phyloP scores from a whole-genome alignment of 2,888 invertebrate species.

The Tetheella fluctuosa region DNA sequence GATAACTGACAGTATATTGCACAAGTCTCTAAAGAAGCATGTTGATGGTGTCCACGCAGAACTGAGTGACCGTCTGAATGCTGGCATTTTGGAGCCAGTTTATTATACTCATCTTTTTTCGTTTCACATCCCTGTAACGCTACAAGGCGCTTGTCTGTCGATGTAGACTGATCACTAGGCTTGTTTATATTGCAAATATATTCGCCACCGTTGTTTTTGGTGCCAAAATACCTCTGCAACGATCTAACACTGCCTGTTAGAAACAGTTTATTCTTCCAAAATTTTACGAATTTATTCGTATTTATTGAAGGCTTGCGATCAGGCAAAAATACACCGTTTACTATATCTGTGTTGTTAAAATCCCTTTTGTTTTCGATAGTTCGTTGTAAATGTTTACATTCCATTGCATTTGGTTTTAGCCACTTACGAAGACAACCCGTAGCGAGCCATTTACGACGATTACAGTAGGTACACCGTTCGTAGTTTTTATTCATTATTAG shows the following conservation, averaged over 20 bases:
- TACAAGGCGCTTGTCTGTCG: constrained; percentile 55
- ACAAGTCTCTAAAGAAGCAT: constrained; percentile 74
- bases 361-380: constrained; percentile 75
- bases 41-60: constrained; percentile 74
- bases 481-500: constrained; percentile 76
- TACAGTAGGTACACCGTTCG: constrained; percentile 77
- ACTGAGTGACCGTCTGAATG: constrained; percentile 77
- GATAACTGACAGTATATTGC: constrained; percentile 79
- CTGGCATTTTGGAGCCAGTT: constrained; percentile 66
- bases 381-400: constrained; percentile 81
- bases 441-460: constrained; percentile 77
- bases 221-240: constrained; percentile 74
- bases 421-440: constrained; percentile 79
- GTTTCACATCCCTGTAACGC: constrained; percentile 47
- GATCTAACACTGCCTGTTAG: constrained; percentile 75
- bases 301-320: constrained; percentile 68
- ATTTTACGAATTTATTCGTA: constrained; percentile 75
- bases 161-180: constrained; percentile 60
- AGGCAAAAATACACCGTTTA: constrained; percentile 70
- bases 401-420: constrained; percentile 70
- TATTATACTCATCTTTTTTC: constrained; percentile 62
- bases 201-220: constrained; percentile 62
- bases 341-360: constrained; percentile 70
- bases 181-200: constrained; percentile 64
- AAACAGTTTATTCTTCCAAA: constrained; percentile 79